Evolutionary conservation across 35 echinoderm and acorn worm species (phyloP), one percentile per base, ranked within the genome.

Genomic region (Diadema setosum): DNA sequence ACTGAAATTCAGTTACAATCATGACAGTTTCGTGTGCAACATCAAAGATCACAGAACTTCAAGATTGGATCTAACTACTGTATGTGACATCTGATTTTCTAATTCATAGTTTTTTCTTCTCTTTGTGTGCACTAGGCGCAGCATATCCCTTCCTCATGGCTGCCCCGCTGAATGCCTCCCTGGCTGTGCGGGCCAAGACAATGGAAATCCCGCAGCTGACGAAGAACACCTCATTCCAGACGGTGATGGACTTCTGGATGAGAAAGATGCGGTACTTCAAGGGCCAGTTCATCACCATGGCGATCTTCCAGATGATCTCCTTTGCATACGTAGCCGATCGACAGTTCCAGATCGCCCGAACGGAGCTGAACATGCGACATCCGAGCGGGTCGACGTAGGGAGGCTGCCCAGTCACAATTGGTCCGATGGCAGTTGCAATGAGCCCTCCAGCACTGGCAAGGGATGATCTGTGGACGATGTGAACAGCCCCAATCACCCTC

Each of bases 251-350:
- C 29, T 96, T 96, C 80, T 96, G 90, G 86, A 18, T 37, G 39
- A 43, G 67, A 21, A 96, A 89, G 83, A 33, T 88, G 12, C 81
- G 90, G 21, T 92, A 86, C 69, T 92, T 96, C 83, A 92, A 96
- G 83, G 60, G 81, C 16, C 90, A 92, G 81, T 92, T 96, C 82
- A 59, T 93, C 20, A 89, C 65, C 24, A 46, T 96, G 31, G 49
- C 90, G 18, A 80, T 96, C 5, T 96, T 92, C 57, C 94, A 96
- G 81, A 84, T 69, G 14, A 16, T 78, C 2, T 18, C 44, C 35
- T 78, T 78, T 78, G 73, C 73, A 5, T 78, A 41, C n/a, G 73
- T 78, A 41, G 73, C 73, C 2, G 73, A 78, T 41, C 39, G 73
- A 32, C 73, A 78, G 40, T 78, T 78, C n/a, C 3, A 4, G 2